Evolutionary conservation across 2,797 vertebrate species (phyloP).

Genomic region (Macrochelys suwanniensis): DNA sequence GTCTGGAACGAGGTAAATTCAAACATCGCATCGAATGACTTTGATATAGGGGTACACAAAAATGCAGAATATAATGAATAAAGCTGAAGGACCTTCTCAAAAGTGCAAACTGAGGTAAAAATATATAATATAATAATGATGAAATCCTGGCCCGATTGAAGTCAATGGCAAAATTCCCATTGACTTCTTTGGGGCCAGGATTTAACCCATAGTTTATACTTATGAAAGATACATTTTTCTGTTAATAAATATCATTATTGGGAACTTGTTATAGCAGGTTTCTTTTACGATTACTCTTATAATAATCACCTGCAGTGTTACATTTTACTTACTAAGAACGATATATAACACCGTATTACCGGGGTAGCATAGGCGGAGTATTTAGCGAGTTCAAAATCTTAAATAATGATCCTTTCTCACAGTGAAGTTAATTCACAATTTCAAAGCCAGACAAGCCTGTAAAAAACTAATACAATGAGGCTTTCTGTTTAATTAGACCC

Average conservation of each 20-base stretch:
- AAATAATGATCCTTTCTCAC: background rate
- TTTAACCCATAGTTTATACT: background rate
- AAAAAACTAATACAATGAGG: background rate
- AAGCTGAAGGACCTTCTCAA: background rate
- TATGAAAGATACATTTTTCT: background rate
- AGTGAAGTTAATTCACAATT: background rate
- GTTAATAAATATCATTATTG: background rate
- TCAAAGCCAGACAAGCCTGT: background rate
- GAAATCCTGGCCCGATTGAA: background rate
- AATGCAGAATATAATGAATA: background rate
- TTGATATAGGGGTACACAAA: background rate
- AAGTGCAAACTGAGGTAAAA: background rate
- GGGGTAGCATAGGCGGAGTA: background rate
- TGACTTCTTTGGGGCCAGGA: background rate
- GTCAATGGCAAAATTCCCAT: background rate
- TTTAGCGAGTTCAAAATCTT: background rate
- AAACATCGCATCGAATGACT: background rate
- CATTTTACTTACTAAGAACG: background rate
- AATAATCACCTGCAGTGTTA: fast-evolving
- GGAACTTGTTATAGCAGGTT: background rate
- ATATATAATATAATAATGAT: background rate
- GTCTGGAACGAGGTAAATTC: background rate
- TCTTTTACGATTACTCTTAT: background rate
- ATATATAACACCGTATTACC: fast-evolving
- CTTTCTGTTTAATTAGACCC: background rate